These are phyloP conservation scores for Boloria euphrosyne DNA, from an alignment of 2,888 invertebrate genomes.

Conservation along the genomic window DNA sequence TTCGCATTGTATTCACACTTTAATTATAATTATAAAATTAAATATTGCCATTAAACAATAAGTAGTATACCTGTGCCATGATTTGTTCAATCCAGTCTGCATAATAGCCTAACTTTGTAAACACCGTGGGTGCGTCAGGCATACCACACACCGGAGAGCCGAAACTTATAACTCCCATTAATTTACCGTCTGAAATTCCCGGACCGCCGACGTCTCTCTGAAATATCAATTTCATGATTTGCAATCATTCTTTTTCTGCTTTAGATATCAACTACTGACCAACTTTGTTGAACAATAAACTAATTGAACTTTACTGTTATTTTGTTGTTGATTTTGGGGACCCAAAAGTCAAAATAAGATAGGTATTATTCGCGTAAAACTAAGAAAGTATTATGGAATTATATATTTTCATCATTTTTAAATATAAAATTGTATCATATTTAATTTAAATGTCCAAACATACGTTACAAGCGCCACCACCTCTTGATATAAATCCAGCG, in stretches of 20 bases:
- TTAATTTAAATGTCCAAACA: slow-evolving; percentile 35
- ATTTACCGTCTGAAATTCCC: slow-evolving; percentile 53
- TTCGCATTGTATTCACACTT: no score
- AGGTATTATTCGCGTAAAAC: no score
- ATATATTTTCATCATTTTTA: no score
- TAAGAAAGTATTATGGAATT: no score
- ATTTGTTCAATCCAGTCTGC: slow-evolving; percentile 63
- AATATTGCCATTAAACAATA: no score
- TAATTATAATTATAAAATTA: no score
- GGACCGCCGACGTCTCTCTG: slow-evolving; percentile 71
- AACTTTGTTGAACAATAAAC: no score
- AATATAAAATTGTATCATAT: background rate
- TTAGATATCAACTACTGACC: no score
- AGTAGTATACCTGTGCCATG: slow-evolving; percentile 45
- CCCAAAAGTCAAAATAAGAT: no score
- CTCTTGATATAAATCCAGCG: slow-evolving; percentile 65
- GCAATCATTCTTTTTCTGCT: no score
- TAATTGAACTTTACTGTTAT: no score
- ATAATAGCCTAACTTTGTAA: slow-evolving; percentile 67
- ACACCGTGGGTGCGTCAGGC: slow-evolving; percentile 67
- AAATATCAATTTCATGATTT: background rate
- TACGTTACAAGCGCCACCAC: slow-evolving; percentile 70
- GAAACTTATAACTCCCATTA: slow-evolving; percentile 66
- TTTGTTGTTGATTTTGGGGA: no score
- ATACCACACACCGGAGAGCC: slow-evolving; percentile 65